These are phyloP conservation scores for Anthophora plumipes DNA, from an alignment of 2,888 invertebrate species.

Conservation along the genomic window DNA sequence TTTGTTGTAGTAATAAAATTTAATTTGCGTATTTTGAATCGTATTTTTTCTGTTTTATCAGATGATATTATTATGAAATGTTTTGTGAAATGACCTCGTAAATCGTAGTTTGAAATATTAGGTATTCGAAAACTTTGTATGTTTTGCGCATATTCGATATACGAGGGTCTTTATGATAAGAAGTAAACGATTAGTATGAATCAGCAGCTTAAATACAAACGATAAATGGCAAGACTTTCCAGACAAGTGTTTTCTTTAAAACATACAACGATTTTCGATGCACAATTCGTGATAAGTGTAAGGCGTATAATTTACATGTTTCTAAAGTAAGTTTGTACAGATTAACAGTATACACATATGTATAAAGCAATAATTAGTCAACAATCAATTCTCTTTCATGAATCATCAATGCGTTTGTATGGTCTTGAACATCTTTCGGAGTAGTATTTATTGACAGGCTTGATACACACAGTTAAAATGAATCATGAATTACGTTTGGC, in stretches of 20 bases:
- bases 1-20: neutral
- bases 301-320: slow-evolving; percentile 26
- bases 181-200: slow-evolving; percentile 64
- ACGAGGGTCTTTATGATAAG: slow-evolving; percentile 65
- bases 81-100: slow-evolving; percentile 29
- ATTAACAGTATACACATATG: neutral
- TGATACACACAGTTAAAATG: slow-evolving; percentile 13
- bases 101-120: slow-evolving; percentile 1
- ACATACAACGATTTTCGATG: neutral
- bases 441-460: slow-evolving; percentile 2
- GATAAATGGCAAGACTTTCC: slow-evolving; percentile 6
- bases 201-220: slow-evolving; percentile 58
- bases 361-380: neutral
- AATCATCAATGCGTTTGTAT: neutral
- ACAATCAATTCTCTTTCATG: neutral
- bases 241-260: neutral
- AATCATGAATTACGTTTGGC: slow-evolving; percentile 48
- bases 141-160: slow-evolving; percentile 52
- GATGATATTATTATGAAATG: slow-evolving; percentile 1
- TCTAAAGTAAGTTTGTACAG: neutral
- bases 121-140: slow-evolving; percentile 47
- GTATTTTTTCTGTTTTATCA: neutral
- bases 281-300: neutral
- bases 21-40: neutral
- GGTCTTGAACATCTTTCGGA: neutral